Base-by-base conservation (phyloP, 2,888 invertebrate genomes). In the Apamea monoglypha region DNA sequence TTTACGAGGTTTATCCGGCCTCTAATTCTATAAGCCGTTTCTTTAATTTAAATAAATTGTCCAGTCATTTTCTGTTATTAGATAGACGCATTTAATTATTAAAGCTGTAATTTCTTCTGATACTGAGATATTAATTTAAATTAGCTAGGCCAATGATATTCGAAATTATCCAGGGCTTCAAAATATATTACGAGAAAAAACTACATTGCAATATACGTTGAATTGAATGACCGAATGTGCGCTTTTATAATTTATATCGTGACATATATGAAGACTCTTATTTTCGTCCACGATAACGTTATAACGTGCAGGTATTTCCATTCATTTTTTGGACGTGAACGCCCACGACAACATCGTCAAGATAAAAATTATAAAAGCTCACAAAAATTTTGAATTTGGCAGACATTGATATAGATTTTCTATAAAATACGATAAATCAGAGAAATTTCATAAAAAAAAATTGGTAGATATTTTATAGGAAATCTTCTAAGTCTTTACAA, bases 1-100 rank as follows among this genome's bases (percentile, higher is more conserved):
- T 85, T 86, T 80, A 86, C 50, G 76, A 84, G 73, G 61, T 61
- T 84, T 84, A 76, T 89, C 86, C 82, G 80, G 85, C 74, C 40
- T 63, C 70, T 80, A 80, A 86, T 76, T 74, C 50, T 70, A 73
- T 78, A 29, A 78, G 76, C 64, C 66, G 56, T 76, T 74, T 77
- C 67, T 80, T 80, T 82, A 36, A 68, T 79, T 80, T 72, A 61
- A 78, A 84, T 83, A 66, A 75, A 83, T 73, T 78, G 73, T 50
- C 50, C 44, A 68, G 88, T 85, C 78, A 81, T 81, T 80, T 67
- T 66, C 14, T 74, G 64, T 73, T 81, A 76, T 86, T 29, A 74
- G 64, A 85, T 81, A 25, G 61, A 50, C 21, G 69, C 50, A 14
- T 82, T 69, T 82, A 53, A 56, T 72, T 2, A 36, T 71, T 56